Conservation (phyloP, 2,113 vertebrate species). For the Anser cygnoides region DNA sequence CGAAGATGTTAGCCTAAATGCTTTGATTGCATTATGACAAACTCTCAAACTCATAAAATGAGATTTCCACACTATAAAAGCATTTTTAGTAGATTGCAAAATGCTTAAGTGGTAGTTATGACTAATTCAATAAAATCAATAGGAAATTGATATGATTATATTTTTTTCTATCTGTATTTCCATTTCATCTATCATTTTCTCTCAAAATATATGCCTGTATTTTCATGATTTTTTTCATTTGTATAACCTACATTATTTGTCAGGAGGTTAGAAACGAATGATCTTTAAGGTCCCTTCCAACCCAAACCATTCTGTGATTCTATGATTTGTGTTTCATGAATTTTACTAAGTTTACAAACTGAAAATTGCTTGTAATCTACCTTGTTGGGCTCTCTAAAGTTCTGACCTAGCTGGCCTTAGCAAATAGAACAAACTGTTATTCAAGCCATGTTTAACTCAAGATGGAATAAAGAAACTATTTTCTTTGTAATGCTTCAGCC, state of each 20-base stretch:
- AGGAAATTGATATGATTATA: slow-evolving; percentile 85
- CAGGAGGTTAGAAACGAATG: too few species aligned
- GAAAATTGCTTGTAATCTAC: neutral
- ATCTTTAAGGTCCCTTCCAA: too few species aligned
- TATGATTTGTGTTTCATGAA: neutral
- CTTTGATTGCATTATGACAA: slow-evolving; percentile 84
- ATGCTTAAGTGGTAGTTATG: slow-evolving; percentile 82
- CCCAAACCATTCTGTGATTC: too few species aligned
- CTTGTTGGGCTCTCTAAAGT: neutral
- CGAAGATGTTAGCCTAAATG: slow-evolving; percentile 80
- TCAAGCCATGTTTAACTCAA: slow-evolving; percentile 7
- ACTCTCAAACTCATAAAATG: slow-evolving; percentile 84
- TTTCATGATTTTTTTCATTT: neutral
- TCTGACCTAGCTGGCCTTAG: neutral
- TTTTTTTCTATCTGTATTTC: slow-evolving; percentile 42
- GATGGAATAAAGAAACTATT: slow-evolving; percentile 37
- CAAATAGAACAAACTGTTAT: neutral
- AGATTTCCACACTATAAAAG: slow-evolving; percentile 88
- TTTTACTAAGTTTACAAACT: neutral
- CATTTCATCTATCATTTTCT: slow-evolving; percentile 17
- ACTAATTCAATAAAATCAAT: slow-evolving; percentile 88
- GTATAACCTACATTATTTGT: neutral
- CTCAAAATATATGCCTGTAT: neutral
- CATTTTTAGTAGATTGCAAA: slow-evolving; percentile 87
- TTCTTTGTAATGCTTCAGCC: neutral